These are phyloP conservation scores for Spea hammondii DNA, from an alignment of 2,797 vertebrate genomes.

Conservation along the genomic window DNA sequence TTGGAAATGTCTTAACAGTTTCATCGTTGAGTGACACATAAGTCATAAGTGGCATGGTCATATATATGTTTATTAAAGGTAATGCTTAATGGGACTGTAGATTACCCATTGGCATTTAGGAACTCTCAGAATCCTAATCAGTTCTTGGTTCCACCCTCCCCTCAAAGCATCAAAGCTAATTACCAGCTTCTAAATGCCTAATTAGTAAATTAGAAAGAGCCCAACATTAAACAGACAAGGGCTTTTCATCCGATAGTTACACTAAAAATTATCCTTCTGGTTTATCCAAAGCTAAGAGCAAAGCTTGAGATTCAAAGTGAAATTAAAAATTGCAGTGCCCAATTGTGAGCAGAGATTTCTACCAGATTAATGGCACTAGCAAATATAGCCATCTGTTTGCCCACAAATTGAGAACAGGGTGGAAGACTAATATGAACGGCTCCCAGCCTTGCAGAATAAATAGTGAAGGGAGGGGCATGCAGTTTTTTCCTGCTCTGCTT, in stretches of 20 bases:
- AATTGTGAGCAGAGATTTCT: conserved; percentile 13
- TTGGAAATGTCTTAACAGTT: background rate
- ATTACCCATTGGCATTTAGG: conserved; percentile 30
- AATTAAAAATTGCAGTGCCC: conserved; percentile 27
- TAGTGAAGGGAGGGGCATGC: background rate
- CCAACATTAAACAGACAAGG: conserved; percentile 48
- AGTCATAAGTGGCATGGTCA: background rate
- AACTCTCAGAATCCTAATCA: conserved; percentile 34
- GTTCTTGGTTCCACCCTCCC: conserved; percentile 24
- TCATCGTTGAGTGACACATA: background rate
- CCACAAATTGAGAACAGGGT: conserved; percentile 33
- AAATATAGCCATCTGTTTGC: conserved; percentile 43
- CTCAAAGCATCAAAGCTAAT: conserved; percentile 33
- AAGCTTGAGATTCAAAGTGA: conserved; percentile 29
- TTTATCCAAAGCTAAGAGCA: conserved; percentile 25
- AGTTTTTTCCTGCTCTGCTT: background rate
- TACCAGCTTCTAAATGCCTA: conserved; percentile 47
- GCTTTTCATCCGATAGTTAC: conserved; percentile 45
- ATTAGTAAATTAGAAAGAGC: conserved; percentile 50
- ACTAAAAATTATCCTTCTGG: conserved; percentile 49
- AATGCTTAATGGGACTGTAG: background rate
- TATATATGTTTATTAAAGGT: conserved; percentile 1
- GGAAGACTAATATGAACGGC: background rate
- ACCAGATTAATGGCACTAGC: conserved; percentile 36
- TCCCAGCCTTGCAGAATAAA: background rate